Base-by-base conservation (phyloP, 2,113 vertebrate species). In the Burhinus bistriatus region DNA sequence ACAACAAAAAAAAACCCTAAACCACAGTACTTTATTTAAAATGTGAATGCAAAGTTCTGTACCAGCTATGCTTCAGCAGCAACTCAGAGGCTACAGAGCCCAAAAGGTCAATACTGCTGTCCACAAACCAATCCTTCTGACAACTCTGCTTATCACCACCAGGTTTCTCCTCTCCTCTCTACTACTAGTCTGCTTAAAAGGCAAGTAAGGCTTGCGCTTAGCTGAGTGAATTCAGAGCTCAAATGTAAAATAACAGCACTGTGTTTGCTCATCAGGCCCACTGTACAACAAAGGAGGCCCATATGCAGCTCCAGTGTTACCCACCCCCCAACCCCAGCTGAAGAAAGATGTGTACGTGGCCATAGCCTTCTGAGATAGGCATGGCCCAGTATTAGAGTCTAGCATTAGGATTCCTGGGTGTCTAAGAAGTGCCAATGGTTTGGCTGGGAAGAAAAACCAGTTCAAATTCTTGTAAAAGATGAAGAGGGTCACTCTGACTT, bases 301-400 rank as follows among this genome's bases (percentile, higher is more conserved):
- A 20, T 7, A n/a, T 7, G 13, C 45, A 47, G 21, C 29, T 58
- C 21, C 79, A 83, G 11, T 36, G 42, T 23, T 36, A 79, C 15
- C 23, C 16, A 47, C 8, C 3, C 38, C 19, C 13, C 54, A 61
- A 11, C 2, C 8, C 29, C 19, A 52, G 57, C 12, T 34, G n/a
- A 73, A 68, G 32, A 42, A 44, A 68, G 47, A n/a, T 9, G 15
- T 0, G 1, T 34, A 42, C 0, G 0, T 27, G 19, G 79, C 14
- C 49, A 55, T 0, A n/a, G 34, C 40, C 32, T 52, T 77, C 51
- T 26, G 15, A 83, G 52, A 51, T 2, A 64, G 9, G 22, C 34
- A 59, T 9, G 17, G n/a, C 34, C 22, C 75, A 70, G 51, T 26
- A 45, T 11, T 27, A 42, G 25, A 49, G 15, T 49, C 7, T 49